Conservation (phyloP, 2,113 vertebrate species). For the Elachura formosa region DNA sequence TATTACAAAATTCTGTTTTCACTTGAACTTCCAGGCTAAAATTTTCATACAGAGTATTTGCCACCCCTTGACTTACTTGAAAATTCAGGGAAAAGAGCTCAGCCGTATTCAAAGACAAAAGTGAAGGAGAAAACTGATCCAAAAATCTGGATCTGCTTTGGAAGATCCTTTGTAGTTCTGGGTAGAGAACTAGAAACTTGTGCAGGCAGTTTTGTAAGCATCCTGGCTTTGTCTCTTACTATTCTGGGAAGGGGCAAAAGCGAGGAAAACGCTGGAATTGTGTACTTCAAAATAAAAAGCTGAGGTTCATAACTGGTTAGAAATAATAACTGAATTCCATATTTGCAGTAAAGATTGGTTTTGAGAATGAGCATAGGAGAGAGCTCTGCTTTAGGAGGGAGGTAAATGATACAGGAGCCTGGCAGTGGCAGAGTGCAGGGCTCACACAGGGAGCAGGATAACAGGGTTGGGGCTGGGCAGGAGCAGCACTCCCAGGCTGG, state of each 20-base stretch:
- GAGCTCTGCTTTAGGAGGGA: not conserved
- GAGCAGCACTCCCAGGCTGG: not conserved
- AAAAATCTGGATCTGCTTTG: not conserved
- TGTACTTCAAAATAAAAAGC: not conserved
- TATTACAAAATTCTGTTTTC: not conserved
- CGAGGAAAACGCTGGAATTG: rapidly evolving
- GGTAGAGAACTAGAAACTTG: not conserved
- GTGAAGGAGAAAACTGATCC: not conserved
- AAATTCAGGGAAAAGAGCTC: not conserved
- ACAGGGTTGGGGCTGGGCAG: not conserved
- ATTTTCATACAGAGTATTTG: not conserved
- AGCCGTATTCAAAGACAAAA: not conserved
- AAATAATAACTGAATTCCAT: not conserved
- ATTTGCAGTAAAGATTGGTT: not conserved
- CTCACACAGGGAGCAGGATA: rapidly evolving
- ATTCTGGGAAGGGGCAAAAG: not conserved
- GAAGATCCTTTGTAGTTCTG: not conserved
- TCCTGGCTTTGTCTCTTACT: not conserved
- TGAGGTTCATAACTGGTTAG: not conserved
- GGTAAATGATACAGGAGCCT: not conserved
- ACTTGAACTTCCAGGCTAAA: not conserved
- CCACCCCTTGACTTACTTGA: not conserved
- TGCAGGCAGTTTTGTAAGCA: not conserved
- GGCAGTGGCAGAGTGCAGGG: not conserved
- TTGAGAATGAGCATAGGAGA: not conserved